phyloP scores from a whole-genome alignment of 2,113 vertebrate species.

The Phocoena phocoena region DNA sequence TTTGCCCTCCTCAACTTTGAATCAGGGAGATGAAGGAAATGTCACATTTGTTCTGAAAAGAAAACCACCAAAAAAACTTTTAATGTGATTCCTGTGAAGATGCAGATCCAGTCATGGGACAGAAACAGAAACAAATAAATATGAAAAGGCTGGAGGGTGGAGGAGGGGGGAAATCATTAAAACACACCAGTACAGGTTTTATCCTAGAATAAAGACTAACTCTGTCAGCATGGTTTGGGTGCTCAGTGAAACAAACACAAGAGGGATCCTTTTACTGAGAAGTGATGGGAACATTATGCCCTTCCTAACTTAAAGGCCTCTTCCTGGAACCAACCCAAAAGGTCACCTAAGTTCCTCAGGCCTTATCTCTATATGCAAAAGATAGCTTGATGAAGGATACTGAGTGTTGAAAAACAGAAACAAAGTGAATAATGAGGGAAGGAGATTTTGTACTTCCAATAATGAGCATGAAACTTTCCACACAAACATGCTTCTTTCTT shows the following conservation, averaged over 20 bases:
- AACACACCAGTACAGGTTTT: background rate
- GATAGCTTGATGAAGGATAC: background rate
- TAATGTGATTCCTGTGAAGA: slow-evolving; percentile 34
- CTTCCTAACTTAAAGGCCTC: background rate
- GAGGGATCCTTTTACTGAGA: background rate
- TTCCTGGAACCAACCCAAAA: background rate
- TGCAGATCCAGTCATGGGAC: background rate
- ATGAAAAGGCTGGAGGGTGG: background rate
- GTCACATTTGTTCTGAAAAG: slow-evolving; percentile 59
- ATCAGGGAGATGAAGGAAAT: slow-evolving; percentile 60
- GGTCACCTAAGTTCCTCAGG: background rate
- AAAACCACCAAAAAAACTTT: slow-evolving; percentile 54
- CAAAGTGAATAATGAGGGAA: background rate
- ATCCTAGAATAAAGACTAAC: slow-evolving; percentile 22
- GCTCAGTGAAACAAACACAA: slow-evolving; percentile 11
- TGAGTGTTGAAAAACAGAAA: background rate
- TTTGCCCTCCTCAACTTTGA: slow-evolving; percentile 49
- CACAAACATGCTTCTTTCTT: background rate
- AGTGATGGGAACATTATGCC: background rate
- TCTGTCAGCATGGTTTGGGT: background rate
- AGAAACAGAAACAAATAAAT: slow-evolving; percentile 52
- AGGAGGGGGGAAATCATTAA: background rate
- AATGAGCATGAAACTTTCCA: background rate
- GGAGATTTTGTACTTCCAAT: background rate
- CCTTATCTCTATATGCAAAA: background rate